Percentiles rank a stretch among this genome's conserved stretches.
These are phyloP conservation scores for Tenebrio molitor DNA, from an alignment of 1,140 invertebrate genomes.

Conservation along the genomic window DNA sequence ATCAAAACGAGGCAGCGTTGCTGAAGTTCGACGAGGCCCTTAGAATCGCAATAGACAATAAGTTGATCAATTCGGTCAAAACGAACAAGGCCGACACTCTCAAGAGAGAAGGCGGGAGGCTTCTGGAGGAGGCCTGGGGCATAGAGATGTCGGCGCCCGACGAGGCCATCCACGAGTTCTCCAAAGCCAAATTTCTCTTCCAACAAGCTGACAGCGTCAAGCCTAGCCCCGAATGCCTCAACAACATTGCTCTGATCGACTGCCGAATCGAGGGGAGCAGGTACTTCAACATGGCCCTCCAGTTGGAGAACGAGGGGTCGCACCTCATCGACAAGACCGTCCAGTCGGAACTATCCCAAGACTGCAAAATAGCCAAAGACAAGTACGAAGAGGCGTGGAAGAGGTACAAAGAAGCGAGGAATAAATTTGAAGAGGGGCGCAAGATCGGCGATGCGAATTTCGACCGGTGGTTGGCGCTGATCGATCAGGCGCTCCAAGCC, in stretches of 20 bases:
- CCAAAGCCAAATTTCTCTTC: constrained; percentile 14
- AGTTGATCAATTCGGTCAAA: background rate
- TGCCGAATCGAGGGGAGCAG: background rate
- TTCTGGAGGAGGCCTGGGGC: background rate
- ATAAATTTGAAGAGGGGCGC: background rate
- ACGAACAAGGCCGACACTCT: constrained; percentile 2
- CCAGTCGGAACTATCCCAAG: background rate
- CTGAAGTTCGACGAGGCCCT: constrained; percentile 4
- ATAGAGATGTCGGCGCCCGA: background rate
- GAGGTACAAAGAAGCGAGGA: constrained; percentile 2
- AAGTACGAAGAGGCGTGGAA: constrained; percentile 14
- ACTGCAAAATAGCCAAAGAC: constrained; percentile 1
- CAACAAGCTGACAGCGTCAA: constrained; percentile 5
- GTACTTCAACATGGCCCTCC: constrained; percentile 1
- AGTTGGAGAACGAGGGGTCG: background rate
- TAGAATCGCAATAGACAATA: background rate
- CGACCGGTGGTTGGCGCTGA: background rate
- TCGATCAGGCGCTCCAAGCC: background rate
- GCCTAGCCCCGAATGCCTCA: background rate
- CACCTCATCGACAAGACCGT: background rate
- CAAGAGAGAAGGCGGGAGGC: background rate
- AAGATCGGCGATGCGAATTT: constrained; percentile 8
- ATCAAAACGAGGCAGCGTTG: background rate
- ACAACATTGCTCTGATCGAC: background rate
- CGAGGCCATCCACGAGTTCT: constrained; percentile 1